Percentiles rank a stretch among this genome's conserved stretches.
Conservation (phyloP, 2,113 vertebrate genomes). For the Oxyruncus cristatus region DNA sequence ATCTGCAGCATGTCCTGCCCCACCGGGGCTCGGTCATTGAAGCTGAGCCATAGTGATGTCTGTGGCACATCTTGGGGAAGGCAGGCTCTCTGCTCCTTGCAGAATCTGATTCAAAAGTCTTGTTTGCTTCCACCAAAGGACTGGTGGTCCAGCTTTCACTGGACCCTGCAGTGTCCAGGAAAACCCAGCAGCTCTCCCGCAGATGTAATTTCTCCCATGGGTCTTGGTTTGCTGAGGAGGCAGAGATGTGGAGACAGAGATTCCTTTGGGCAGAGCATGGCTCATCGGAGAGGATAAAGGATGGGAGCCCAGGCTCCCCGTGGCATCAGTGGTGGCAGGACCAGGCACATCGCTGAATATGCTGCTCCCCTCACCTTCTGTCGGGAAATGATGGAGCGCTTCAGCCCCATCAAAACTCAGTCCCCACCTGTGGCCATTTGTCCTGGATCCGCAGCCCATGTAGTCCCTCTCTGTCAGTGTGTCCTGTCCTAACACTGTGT, state of each 20-base stretch:
- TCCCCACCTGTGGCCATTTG: background rate
- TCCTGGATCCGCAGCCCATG: constrained; percentile 6
- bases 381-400: background rate
- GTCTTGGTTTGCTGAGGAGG: background rate
- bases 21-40: fast-evolving
- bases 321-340: background rate
- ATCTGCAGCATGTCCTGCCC: fast-evolving
- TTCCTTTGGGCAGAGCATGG: background rate
- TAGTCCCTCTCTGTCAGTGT: background rate
- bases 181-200: background rate
- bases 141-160: too few species aligned
- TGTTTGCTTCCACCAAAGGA: background rate
- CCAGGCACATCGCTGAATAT: background rate
- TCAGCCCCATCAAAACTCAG: background rate
- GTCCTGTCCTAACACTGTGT: background rate
- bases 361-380: background rate
- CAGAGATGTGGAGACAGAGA: fast-evolving
- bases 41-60: fast-evolving
- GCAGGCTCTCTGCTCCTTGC: background rate
- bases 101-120: fast-evolving
- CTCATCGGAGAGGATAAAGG: background rate
- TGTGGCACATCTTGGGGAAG: fast-evolving
- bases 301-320: background rate
- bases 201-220: fast-evolving
- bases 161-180: fast-evolving